phyloP scores from a whole-genome alignment of 2,113 vertebrate genomes.

The Piaya cayana region DNA sequence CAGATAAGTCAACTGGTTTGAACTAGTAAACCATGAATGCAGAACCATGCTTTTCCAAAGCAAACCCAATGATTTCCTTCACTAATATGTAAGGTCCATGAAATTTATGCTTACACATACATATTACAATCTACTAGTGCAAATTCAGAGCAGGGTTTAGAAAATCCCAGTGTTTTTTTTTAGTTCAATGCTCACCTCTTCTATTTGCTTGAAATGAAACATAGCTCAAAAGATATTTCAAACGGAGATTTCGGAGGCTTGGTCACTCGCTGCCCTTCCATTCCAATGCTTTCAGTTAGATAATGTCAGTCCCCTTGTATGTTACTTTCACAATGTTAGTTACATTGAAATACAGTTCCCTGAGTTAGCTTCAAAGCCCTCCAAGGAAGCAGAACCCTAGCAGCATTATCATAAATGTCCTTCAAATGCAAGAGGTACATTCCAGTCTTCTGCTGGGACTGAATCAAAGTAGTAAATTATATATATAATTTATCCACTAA shows the following conservation, averaged over 20 bases:
- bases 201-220: neutral
- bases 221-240: neutral
- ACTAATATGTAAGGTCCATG: neutral
- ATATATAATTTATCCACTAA: neutral
- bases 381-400: neutral
- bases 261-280: neutral
- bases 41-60: neutral
- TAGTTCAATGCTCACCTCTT: neutral
- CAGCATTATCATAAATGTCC: neutral
- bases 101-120: neutral
- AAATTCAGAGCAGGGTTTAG: neutral
- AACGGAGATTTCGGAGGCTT: neutral
- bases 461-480: neutral
- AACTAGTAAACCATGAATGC: neutral
- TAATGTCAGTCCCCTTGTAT: neutral
- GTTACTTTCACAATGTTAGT: neutral
- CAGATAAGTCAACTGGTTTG: neutral
- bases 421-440: neutral
- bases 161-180: neutral
- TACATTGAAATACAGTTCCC: neutral
- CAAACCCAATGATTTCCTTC: neutral
- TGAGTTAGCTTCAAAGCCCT: neutral
- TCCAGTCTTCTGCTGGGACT: neutral
- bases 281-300: neutral
- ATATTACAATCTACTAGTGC: neutral